phyloP scores from a whole-genome alignment of 2,113 vertebrate species.

The Carollia perspicillata region DNA sequence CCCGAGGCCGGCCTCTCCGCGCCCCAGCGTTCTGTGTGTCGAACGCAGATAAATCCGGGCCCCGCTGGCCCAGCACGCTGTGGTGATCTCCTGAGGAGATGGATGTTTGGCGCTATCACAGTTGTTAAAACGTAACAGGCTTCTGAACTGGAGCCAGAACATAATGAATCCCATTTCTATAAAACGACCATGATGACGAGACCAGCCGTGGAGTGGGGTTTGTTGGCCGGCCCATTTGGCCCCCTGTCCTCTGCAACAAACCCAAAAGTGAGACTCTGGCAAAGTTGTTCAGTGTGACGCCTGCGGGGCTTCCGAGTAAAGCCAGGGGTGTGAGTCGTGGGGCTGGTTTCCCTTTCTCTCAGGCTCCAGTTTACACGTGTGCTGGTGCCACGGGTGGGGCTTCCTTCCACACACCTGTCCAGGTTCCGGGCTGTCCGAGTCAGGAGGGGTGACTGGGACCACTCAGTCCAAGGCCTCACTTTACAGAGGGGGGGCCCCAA shows the following conservation, averaged over 20 bases:
- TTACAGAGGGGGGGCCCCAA: not conserved
- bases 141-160: constrained; percentile 45
- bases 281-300: not conserved
- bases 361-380: not conserved
- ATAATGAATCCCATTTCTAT: constrained; percentile 68
- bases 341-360: not conserved
- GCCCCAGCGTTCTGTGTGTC: not conserved
- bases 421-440: not conserved
- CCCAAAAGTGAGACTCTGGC: constrained; percentile 46
- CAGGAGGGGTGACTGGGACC: not conserved
- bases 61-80: not conserved
- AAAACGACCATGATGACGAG: constrained; percentile 33
- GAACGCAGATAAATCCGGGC: not conserved
- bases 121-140: constrained; percentile 59
- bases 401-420: not conserved
- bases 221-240: constrained; percentile 42
- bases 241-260: not conserved
- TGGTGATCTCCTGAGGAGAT: not conserved
- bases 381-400: not conserved
- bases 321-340: constrained; percentile 40
- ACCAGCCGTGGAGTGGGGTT: not conserved
- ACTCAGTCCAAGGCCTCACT: not conserved
- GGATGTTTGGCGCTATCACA: constrained; percentile 21
- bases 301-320: constrained; percentile 38
- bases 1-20: not conserved